Conservation (phyloP, 2,888 invertebrate species). For the Drosophila subsilvestris region DNA sequence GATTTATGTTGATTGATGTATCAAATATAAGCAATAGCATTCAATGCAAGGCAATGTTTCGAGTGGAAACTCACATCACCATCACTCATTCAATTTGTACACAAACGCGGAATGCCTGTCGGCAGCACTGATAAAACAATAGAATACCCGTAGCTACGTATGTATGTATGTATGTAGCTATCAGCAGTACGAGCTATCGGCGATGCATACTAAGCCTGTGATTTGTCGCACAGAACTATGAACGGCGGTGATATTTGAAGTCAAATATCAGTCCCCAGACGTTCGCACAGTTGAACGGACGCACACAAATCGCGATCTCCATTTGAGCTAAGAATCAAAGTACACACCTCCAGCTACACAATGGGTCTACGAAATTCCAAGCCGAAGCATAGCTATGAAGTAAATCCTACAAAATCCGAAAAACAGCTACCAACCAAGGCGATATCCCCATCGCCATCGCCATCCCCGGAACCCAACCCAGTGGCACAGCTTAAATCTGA, state of each 20-base stretch:
- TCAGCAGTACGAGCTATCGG: background rate
- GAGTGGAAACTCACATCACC: background rate
- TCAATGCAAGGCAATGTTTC: too few species aligned
- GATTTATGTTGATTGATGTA: background rate
- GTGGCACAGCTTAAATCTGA: background rate
- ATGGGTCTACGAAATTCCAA: constrained; percentile 63
- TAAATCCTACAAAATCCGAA: constrained; percentile 6
- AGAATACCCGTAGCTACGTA: background rate
- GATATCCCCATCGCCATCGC: background rate
- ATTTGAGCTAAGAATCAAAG: background rate
- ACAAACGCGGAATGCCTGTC: too few species aligned
- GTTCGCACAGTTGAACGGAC: constrained; percentile 28
- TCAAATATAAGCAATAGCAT: background rate
- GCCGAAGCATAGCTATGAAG: constrained; percentile 58
- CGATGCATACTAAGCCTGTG: background rate
- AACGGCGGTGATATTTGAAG: constrained; percentile 5
- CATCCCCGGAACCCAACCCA: constrained; percentile 2
- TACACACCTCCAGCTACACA: background rate
- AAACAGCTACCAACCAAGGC: constrained; percentile 6
- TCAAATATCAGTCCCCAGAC: constrained; percentile 28
- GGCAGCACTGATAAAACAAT: background rate
- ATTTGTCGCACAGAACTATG: constrained; percentile 20
- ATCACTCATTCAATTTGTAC: background rate
- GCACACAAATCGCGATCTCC: constrained; percentile 1
- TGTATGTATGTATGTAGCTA: background rate